Conservation (phyloP, 2,888 invertebrate genomes). For the Cerastis leucographa region DNA sequence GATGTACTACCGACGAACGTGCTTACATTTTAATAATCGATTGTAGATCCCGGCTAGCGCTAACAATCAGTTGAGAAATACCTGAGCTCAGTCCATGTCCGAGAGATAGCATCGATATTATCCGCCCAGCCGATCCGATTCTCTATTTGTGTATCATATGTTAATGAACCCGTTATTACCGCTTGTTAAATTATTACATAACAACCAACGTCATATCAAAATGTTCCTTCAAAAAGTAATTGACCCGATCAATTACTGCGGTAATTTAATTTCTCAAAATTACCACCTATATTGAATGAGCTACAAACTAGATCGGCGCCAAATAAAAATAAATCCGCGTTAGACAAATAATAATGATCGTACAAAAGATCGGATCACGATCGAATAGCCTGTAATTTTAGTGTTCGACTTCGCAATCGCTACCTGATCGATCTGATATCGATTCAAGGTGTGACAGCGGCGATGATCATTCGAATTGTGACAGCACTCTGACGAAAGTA, state of each 20-base stretch:
- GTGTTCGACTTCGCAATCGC: slow-evolving; percentile 72
- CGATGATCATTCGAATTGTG: slow-evolving; percentile 78
- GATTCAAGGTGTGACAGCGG: slow-evolving; percentile 78
- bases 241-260: slow-evolving; percentile 26
- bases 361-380: slow-evolving; percentile 71
- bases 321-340: slow-evolving; percentile 65
- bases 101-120: slow-evolving; percentile 73
- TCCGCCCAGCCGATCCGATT: slow-evolving; percentile 58
- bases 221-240: slow-evolving; percentile 35
- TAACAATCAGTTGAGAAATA: slow-evolving; percentile 81
- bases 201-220: slow-evolving; percentile 21
- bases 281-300: slow-evolving; percentile 49
- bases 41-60: slow-evolving; percentile 76
- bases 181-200: slow-evolving; percentile 39
- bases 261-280: slow-evolving; percentile 44
- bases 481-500: slow-evolving; percentile 80
- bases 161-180: slow-evolving; percentile 45
- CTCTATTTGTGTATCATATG: slow-evolving; percentile 59
- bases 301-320: slow-evolving; percentile 32
- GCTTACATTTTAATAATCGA: slow-evolving; percentile 86
- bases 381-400: slow-evolving; percentile 63
- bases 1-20: slow-evolving; percentile 80
- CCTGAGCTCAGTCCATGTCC: slow-evolving; percentile 71
- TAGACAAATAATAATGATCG: slow-evolving; percentile 70
- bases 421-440: slow-evolving; percentile 80